Evolutionary conservation across 2,797 vertebrate species (phyloP).

Genomic region (Darevskia nairensis): DNA sequence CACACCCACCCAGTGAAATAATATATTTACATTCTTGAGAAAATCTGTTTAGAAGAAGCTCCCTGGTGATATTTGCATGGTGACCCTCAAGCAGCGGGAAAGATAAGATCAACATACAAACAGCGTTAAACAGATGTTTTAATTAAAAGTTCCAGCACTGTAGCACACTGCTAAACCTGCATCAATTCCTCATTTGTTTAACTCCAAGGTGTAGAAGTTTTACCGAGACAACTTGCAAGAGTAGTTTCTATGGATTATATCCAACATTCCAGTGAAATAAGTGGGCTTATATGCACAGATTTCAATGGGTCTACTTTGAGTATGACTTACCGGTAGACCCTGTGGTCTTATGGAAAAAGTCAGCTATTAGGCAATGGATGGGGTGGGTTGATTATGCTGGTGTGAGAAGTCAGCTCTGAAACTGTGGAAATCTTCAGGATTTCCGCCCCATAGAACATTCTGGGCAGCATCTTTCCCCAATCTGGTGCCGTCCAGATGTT

Average conservation of each 20-base stretch:
- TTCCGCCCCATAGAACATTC: background rate
- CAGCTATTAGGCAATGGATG: background rate
- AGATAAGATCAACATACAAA: constrained; percentile 58
- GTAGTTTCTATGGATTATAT: background rate
- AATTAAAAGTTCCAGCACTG: constrained; percentile 50
- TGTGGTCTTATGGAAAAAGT: background rate
- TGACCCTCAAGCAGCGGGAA: constrained; percentile 45
- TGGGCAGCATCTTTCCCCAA: background rate
- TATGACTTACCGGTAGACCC: too few relatives aligned
- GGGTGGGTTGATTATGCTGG: background rate
- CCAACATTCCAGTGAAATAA: too few relatives aligned
- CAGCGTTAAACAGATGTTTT: constrained; percentile 50
- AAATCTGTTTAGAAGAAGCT: constrained; percentile 60
- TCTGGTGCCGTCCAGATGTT: too few relatives aligned
- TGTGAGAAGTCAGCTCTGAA: background rate
- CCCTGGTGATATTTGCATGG: constrained; percentile 24
- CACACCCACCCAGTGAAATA: constrained; percentile 42
- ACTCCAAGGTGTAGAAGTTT: constrained; percentile 50
- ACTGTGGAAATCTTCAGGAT: background rate
- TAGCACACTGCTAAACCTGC: constrained; percentile 57
- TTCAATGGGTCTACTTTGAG: too few relatives aligned
- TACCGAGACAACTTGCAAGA: constrained; percentile 64
- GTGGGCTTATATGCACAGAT: too few relatives aligned
- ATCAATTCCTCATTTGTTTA: constrained; percentile 60
- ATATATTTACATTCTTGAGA: constrained; percentile 63